Evolutionary conservation across 2,797 vertebrate genomes (phyloP).

Genomic region (Todus mexicanus): DNA sequence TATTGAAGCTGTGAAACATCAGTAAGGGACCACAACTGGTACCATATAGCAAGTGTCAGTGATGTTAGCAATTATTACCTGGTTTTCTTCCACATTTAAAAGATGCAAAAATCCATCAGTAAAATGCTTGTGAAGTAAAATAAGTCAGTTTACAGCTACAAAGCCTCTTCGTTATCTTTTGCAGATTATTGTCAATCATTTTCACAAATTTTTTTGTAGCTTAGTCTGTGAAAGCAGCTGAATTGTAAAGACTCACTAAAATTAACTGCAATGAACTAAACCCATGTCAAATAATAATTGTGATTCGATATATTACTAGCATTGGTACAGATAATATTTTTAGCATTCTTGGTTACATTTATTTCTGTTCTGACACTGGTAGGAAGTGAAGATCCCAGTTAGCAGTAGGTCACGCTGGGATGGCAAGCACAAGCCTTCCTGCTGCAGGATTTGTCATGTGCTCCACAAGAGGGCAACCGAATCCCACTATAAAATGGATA

Average conservation of each 20-base stretch:
- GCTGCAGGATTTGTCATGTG: not conserved
- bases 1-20: not conserved
- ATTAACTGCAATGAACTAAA: not conserved
- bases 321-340: not conserved
- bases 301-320: not conserved
- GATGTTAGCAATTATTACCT: not conserved
- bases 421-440: not conserved
- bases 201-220: not conserved
- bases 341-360: not conserved
- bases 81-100: not conserved
- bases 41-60: not conserved
- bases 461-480: constrained; percentile 76
- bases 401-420: not conserved
- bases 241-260: not conserved
- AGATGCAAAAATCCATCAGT: not conserved
- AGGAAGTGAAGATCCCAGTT: not conserved
- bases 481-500: constrained; percentile 6
- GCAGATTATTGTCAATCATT: not conserved
- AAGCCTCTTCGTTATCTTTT: not conserved
- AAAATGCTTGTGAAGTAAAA: not conserved
- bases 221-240: not conserved
- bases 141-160: not conserved
- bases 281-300: not conserved
- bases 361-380: not conserved
- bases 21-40: not conserved